Evolutionary conservation across 2,113 vertebrate species (phyloP).

Genomic region (Cryptotis parvus): DNA sequence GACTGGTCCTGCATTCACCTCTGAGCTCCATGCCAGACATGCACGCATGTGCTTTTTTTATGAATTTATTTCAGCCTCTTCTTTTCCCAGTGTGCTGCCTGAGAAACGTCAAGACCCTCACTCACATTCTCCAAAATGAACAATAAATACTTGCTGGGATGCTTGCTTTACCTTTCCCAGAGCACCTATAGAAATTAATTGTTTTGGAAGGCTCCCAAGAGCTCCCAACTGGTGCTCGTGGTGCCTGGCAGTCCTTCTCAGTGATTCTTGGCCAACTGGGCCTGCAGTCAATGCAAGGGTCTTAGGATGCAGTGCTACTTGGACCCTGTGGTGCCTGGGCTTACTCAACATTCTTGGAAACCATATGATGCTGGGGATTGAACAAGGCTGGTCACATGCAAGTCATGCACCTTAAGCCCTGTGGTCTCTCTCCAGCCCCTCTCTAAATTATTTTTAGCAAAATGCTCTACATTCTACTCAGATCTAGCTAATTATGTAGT

Average conservation of each 20-base stretch:
- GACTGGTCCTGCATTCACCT: neutral
- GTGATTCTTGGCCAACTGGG: too few species aligned
- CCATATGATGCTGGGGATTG: too few species aligned
- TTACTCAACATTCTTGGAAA: too few species aligned
- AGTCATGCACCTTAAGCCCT: too few species aligned
- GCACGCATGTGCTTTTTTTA: neutral
- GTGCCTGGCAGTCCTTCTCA: too few species aligned
- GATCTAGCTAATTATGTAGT: neutral
- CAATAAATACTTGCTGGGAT: neutral
- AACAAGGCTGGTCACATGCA: too few species aligned
- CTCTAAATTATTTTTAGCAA: slow-evolving; percentile 54
- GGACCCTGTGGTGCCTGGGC: too few species aligned
- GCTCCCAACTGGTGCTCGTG: too few species aligned
- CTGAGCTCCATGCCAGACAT: neutral
- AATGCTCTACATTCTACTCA: neutral
- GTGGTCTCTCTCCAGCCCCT: too few species aligned
- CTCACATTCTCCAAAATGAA: slow-evolving; percentile 1
- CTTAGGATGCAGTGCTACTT: too few species aligned
- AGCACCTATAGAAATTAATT: neutral
- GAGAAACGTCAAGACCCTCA: neutral
- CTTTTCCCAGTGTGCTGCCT: slow-evolving; percentile 1
- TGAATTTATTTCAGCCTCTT: neutral
- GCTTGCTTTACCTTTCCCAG: neutral
- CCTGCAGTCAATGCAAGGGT: too few species aligned
- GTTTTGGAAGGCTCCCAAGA: too few species aligned